Percentiles rank a stretch among this genome's conserved stretches.
Conservation (phyloP, 2,797 vertebrate genomes). For the Petrocephalus schoutedeni region DNA sequence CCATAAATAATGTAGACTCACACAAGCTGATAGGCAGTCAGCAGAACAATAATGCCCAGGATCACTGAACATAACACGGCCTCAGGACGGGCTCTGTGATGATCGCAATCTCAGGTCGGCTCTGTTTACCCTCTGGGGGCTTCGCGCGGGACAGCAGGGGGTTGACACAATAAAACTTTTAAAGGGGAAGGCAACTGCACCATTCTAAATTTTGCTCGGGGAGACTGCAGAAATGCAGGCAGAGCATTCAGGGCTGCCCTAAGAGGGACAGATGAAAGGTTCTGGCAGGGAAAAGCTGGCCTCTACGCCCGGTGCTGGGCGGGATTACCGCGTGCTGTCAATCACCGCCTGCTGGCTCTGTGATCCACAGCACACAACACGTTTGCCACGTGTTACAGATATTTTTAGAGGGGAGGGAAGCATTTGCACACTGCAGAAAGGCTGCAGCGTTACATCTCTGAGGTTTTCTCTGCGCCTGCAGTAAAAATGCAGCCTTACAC, state of each 20-base stretch:
- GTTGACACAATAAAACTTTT: slow-evolving; percentile 2
- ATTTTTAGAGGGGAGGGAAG: neutral
- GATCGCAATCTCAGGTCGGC: neutral
- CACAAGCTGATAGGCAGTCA: neutral
- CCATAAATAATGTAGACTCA: neutral
- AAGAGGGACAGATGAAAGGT: neutral
- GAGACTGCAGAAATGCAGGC: neutral
- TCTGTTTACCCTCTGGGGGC: neutral
- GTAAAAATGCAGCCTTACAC: neutral
- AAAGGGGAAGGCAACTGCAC: slow-evolving; percentile 6
- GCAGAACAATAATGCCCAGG: neutral
- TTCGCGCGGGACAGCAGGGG: neutral
- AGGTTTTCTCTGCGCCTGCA: neutral
- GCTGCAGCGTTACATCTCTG: neutral
- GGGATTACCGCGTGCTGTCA: neutral
- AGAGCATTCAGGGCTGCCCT: neutral
- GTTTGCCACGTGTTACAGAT: neutral
- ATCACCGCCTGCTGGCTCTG: neutral
- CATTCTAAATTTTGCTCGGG: neutral
- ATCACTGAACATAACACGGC: neutral
- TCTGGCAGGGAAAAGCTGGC: neutral
- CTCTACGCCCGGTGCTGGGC: neutral
- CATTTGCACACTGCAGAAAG: neutral
- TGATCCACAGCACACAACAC: neutral
- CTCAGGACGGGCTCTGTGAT: neutral